A percentile compares a stretch with the other conserved stretches of the same genome.
phyloP scores from a whole-genome alignment of 2,797 vertebrate species.

The Rhinoraja longicauda region DNA sequence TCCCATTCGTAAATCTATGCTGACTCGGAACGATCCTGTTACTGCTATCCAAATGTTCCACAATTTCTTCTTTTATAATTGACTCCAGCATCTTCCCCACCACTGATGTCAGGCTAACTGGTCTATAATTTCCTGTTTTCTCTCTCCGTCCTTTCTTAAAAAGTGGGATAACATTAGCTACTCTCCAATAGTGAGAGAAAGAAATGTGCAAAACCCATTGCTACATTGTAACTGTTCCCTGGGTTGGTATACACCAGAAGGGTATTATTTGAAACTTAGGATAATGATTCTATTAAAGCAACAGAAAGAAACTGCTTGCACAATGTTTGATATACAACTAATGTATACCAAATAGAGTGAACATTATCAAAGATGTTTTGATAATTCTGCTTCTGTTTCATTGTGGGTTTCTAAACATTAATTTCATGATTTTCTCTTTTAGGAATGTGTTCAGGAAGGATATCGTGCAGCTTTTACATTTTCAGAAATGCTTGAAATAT shows the following conservation, averaged over 20 bases:
- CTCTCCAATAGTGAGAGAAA: no score
- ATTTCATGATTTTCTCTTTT: slow-evolving; percentile 35
- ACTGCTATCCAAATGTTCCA: no score
- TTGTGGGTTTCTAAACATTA: background rate
- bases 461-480: slow-evolving; percentile 66
- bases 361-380: background rate
- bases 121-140: no score
- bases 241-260: background rate
- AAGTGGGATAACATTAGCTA: no score
- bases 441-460: slow-evolving; percentile 65
- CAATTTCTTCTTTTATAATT: no score
- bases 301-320: background rate
- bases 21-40: no score
- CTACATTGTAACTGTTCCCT: background rate
- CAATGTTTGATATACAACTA: background rate
- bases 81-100: no score
- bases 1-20: no score
- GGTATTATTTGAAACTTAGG: background rate
- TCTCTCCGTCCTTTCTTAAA: no score
- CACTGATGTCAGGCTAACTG: no score
- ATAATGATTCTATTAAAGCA: background rate
- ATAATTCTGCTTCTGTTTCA: background rate
- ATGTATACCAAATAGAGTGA: background rate
- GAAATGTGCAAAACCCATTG: background rate
- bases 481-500: slow-evolving; percentile 63